These are phyloP conservation scores for Helicoverpa zea DNA, from an alignment of 1,140 invertebrate species.

Conservation along the genomic window DNA sequence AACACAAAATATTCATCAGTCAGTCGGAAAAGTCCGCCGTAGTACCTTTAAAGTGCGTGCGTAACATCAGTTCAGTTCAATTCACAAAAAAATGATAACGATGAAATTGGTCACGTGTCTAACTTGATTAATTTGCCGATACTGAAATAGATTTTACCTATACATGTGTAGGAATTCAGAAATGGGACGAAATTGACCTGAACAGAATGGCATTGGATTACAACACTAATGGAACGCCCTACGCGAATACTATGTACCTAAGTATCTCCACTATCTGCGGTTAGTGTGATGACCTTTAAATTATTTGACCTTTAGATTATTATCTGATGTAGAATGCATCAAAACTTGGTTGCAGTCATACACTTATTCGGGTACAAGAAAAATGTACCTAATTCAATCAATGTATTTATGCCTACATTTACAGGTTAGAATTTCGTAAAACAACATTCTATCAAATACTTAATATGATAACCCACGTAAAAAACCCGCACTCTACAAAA, in stretches of 20 bases:
- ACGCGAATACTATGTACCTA: not conserved
- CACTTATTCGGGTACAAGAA: too few relatives aligned
- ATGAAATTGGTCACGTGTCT: conserved; percentile 33
- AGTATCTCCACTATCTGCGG: not conserved
- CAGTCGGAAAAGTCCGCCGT: too few relatives aligned
- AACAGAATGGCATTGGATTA: conserved; percentile 28
- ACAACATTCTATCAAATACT: too few relatives aligned
- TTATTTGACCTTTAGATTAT: not conserved
- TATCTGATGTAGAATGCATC: too few relatives aligned
- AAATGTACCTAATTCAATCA: too few relatives aligned
- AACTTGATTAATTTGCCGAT: conserved; percentile 35
- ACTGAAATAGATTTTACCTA: conserved; percentile 39
- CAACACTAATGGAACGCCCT: conserved; percentile 41
- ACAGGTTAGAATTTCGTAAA: too few relatives aligned
- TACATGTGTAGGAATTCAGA: not conserved
- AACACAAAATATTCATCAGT: too few relatives aligned
- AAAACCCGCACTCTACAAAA: too few relatives aligned
- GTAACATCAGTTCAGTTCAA: not conserved
- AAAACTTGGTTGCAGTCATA: too few relatives aligned
- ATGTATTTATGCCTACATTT: too few relatives aligned
- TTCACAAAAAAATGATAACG: conserved; percentile 14
- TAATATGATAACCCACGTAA: too few relatives aligned
- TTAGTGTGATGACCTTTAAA: conserved; percentile 14
- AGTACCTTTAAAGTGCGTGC: not conserved
- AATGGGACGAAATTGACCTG: conserved; percentile 35